Percentiles rank a stretch among this genome's conserved stretches.
Conservation (phyloP, 2,797 vertebrate genomes). For the Myotis myotis region DNA sequence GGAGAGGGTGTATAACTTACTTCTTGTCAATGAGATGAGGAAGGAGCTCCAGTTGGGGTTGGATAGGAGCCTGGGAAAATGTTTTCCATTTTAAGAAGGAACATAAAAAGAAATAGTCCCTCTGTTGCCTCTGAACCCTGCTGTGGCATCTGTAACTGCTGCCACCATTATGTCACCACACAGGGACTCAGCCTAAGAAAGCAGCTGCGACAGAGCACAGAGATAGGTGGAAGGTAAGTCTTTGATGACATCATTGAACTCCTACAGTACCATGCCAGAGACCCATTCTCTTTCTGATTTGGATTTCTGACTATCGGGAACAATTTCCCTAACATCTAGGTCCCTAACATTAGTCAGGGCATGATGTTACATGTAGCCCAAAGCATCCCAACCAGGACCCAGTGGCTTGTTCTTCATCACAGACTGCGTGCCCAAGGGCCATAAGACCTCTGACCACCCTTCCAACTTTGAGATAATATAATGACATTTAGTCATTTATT, state of each 20-base stretch:
- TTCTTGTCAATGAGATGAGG: not conserved
- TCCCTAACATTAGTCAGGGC: not conserved
- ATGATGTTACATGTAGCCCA: not conserved
- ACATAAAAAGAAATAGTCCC: not conserved
- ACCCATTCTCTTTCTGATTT: not conserved
- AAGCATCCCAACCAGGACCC: not conserved
- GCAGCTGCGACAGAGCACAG: not conserved
- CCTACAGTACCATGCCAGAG: not conserved
- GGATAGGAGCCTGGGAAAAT: not conserved
- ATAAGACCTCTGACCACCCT: not conserved
- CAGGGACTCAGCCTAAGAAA: not conserved
- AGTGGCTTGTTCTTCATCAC: not conserved
- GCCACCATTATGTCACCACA: not conserved
- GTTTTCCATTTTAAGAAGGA: not conserved
- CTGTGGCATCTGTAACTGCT: not conserved
- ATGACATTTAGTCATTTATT: constrained; percentile 51
- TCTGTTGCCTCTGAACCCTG: not conserved
- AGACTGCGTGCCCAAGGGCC: not conserved
- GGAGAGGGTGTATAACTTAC: not conserved
- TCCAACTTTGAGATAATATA: constrained; percentile 41
- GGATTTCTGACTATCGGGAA: not conserved
- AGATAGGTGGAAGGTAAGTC: not conserved
- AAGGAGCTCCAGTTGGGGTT: not conserved
- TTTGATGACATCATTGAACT: not conserved
- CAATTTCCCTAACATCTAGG: not conserved